Conservation (phyloP, 2,888 invertebrate genomes). For the Drosophila paranaensis region DNA sequence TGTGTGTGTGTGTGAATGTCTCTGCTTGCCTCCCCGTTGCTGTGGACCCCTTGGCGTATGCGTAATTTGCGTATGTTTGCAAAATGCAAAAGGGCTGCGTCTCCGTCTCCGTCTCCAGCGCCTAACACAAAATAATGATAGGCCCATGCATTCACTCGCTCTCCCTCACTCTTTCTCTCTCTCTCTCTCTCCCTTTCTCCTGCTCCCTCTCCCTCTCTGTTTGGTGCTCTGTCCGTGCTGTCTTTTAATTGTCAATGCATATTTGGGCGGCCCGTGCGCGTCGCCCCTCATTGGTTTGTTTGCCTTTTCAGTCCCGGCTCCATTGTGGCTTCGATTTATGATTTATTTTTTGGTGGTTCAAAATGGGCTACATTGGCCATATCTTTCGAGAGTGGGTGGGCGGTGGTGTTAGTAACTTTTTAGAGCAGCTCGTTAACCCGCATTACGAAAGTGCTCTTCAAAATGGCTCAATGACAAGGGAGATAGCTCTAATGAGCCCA, state of each 20-base stretch:
- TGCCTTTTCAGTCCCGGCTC: slow-evolving; percentile 40
- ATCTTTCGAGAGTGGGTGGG: neutral
- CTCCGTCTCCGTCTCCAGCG: slow-evolving; percentile 27
- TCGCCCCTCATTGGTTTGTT: slow-evolving; percentile 43
- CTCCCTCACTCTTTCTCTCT: neutral
- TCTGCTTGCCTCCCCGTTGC: neutral
- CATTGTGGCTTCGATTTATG: slow-evolving; percentile 74
- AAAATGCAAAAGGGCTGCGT: slow-evolving; percentile 60
- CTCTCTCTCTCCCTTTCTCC: no score
- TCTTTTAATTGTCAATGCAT: slow-evolving; percentile 76
- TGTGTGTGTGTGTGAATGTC: neutral
- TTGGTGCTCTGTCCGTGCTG: slow-evolving; percentile 6
- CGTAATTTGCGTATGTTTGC: slow-evolving; percentile 70
- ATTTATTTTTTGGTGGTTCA: slow-evolving; percentile 65
- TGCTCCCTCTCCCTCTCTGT: neutral
- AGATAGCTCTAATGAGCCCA: neutral
- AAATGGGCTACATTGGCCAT: slow-evolving; percentile 40
- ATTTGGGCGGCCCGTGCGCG: slow-evolving; percentile 44
- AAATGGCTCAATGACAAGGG: neutral
- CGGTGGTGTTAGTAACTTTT: neutral
- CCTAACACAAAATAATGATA: slow-evolving; percentile 73
- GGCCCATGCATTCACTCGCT: slow-evolving; percentile 32
- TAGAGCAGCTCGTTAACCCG: slow-evolving; percentile 7
- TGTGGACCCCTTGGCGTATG: slow-evolving; percentile 37
- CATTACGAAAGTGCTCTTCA: slow-evolving; percentile 5